phyloP scores from a whole-genome alignment of 2,113 vertebrate species.

The Amblyornis subalaris region DNA sequence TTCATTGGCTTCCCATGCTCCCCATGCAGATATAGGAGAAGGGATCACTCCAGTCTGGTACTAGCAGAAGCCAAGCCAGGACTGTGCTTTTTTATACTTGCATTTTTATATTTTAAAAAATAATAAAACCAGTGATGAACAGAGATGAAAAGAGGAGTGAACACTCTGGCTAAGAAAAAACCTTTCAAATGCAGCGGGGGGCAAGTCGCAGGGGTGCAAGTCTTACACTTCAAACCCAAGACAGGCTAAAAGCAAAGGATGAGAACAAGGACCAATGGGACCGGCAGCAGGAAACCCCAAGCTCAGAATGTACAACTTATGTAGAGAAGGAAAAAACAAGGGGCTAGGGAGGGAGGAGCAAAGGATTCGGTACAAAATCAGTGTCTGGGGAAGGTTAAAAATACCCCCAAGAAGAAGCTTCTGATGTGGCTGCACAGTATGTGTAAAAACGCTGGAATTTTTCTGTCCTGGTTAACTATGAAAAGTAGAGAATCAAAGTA shows the following conservation, averaged over 20 bases:
- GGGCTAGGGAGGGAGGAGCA: not conserved
- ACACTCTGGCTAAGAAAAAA: not conserved
- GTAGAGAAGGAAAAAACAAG: not conserved
- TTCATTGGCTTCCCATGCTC: fast-evolving
- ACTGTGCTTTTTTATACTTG: not conserved
- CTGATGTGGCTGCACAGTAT: not conserved
- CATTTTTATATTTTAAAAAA: not conserved
- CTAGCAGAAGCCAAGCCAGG: not conserved
- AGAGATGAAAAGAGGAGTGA: not conserved
- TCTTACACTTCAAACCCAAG: not conserved
- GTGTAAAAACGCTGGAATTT: not conserved
- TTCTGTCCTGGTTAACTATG: not conserved
- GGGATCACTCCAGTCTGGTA: fast-evolving
- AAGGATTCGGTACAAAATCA: not conserved
- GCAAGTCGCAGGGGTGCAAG: not conserved
- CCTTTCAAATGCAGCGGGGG: not conserved
- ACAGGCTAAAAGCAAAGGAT: not conserved
- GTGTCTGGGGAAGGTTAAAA: not conserved
- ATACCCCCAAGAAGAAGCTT: not conserved
- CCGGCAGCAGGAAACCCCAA: not conserved
- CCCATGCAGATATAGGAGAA: fast-evolving
- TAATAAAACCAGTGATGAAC: not conserved
- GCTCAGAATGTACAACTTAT: not conserved
- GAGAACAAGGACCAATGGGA: not conserved
- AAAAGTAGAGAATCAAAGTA: not conserved